Percentiles rank a stretch among this genome's conserved stretches.
Evolutionary conservation across 2,113 vertebrate genomes (phyloP).

Genomic region (Platanista minor): DNA sequence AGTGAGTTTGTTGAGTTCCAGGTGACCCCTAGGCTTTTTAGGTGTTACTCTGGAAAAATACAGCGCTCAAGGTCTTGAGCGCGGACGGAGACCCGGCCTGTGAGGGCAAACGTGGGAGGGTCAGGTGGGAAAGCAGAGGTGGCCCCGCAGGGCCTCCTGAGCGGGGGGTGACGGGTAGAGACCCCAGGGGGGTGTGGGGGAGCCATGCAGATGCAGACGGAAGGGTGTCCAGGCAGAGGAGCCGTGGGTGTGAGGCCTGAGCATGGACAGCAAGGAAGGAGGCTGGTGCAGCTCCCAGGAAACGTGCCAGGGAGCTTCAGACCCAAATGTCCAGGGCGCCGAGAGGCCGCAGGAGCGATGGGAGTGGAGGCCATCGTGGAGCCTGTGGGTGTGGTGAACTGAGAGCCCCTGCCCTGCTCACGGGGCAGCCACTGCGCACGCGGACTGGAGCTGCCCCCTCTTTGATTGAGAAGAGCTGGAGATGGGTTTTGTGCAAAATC

Average conservation of each 20-base stretch:
- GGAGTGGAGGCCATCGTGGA: fast-evolving
- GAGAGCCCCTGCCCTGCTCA: not conserved
- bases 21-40: not conserved
- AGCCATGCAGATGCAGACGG: not conserved
- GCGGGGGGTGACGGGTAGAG: fast-evolving
- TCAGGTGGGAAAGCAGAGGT: not conserved
- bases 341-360: not conserved
- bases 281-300: not conserved
- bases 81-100: not conserved
- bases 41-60: not conserved
- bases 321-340: not conserved
- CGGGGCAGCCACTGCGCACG: not conserved
- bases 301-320: not conserved
- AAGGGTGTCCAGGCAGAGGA: too few species aligned
- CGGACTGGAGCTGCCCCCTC: not conserved
- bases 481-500: not conserved
- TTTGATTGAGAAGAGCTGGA: not conserved
- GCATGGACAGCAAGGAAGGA: not conserved
- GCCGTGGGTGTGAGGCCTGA: not conserved
- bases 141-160: fast-evolving
- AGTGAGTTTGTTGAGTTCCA: not conserved
- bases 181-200: fast-evolving
- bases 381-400: fast-evolving
- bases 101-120: not conserved
- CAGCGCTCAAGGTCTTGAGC: not conserved